Evolutionary conservation across 2,797 vertebrate genomes (phyloP), one percentile per base, ranked within the genome.

Genomic region (Micromesistius poutassou): DNA sequence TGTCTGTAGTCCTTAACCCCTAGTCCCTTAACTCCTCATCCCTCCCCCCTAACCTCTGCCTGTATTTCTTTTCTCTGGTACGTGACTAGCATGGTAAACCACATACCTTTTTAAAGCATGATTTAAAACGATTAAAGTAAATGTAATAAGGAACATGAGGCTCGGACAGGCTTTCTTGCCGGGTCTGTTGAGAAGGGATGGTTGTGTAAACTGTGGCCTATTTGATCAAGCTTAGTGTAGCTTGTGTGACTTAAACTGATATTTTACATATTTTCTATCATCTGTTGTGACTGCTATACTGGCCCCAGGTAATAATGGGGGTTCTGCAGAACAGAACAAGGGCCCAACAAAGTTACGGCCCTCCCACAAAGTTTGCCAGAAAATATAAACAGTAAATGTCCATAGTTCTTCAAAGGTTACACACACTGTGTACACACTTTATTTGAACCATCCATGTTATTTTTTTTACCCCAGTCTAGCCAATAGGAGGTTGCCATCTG

Each of bases 171-270:
- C 80, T 73, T 75, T 22, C 30, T 50, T 35, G 79, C 77, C 22
- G 77, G 74, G 80, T 68, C 84, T 75, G 80, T 73, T 77, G 71
- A 78, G 76, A 74, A 75, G 42, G 76, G 22, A 25, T 9, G 55
- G n/a, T 62, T 19, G n/a, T 25, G 55, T 42, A n/a, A 42, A 71
- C 62, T 74, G 73, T 9, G 66, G n/a, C 28, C 40, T 22, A 9
- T 75, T 80, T 46, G 22, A 50, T 68, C 55, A 62, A 62, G 55
- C 55, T 25, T 25, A 62, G 55, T 62, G 55, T 62, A 62, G 55
- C 55, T 62, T 62, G 55, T 62, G 55, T 62, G 55, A 25, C 55
- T 62, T 62, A 25, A 62, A 62, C 55, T 25, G 46, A 46, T 46
- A 46, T 46, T 55, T 22, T 55, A n/a, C 50, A 22, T 55, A 4